A percentile compares a stretch with the other conserved stretches of the same genome.
phyloP scores from a whole-genome alignment of 2,113 vertebrate species.

The Orthonyx spaldingii region DNA sequence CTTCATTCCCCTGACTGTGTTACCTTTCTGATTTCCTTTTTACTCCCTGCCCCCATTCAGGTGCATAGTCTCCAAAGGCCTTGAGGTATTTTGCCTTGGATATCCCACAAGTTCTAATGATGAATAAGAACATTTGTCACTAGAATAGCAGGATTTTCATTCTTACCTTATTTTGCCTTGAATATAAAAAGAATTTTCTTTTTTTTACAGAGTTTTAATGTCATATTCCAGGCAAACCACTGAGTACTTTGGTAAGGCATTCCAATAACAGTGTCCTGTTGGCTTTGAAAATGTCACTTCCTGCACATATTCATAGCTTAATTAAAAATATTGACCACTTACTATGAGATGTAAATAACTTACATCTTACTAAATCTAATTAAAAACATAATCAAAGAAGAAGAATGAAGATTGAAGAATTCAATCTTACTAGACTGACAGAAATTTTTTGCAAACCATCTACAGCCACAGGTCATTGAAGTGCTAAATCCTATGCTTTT shows the following conservation, averaged over 20 bases:
- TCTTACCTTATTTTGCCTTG: not conserved
- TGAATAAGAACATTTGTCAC: not conserved
- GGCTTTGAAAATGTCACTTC: not conserved
- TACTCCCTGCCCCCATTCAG: rapidly evolving
- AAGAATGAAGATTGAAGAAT: not conserved
- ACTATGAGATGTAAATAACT: not conserved
- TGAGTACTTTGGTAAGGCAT: not conserved
- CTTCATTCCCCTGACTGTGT: not conserved
- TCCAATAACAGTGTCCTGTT: not conserved
- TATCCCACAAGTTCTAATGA: not conserved
- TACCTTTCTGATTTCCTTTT: not conserved
- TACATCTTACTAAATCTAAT: not conserved
- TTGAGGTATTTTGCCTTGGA: not conserved
- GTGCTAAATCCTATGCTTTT: not conserved
- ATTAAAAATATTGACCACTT: slow-evolving; percentile 11
- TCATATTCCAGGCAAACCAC: not conserved
- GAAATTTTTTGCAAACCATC: not conserved
- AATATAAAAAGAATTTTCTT: not conserved
- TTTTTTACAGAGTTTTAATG: not conserved
- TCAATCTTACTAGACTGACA: not conserved
- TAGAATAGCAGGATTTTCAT: not conserved
- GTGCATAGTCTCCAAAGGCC: not conserved
- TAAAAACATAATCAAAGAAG: not conserved
- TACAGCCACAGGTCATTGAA: not conserved
- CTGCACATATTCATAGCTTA: not conserved